Percentiles rank a stretch among this genome's conserved stretches.
Conservation (phyloP, 2,113 vertebrate genomes). For the Hystrix cristata region DNA sequence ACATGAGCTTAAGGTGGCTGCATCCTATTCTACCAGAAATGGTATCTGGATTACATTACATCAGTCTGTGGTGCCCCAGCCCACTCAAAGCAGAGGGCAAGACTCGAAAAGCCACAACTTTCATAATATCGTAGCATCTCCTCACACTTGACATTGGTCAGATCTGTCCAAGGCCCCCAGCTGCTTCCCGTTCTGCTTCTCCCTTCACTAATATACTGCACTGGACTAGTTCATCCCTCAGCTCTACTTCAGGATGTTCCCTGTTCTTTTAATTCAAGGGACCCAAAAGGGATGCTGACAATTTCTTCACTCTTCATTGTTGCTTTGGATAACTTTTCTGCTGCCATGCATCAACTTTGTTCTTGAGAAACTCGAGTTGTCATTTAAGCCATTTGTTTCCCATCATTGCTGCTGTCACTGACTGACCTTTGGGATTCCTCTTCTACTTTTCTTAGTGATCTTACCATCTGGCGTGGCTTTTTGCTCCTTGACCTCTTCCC, state of each 20-base stretch:
- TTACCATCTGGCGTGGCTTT: background rate
- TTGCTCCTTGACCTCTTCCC: background rate
- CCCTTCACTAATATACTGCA: background rate
- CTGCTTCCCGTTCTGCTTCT: background rate
- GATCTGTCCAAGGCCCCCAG: background rate
- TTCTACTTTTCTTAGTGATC: conserved; percentile 17
- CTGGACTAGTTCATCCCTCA: background rate
- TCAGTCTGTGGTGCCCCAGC: background rate
- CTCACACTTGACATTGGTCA: background rate
- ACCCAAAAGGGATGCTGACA: background rate
- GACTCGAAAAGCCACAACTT: background rate
- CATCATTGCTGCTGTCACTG: background rate
- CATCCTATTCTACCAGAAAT: background rate
- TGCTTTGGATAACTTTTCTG: background rate
- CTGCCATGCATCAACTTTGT: background rate
- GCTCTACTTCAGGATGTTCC: background rate
- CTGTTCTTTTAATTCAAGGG: background rate
- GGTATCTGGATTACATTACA: background rate
- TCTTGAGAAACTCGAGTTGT: conserved; percentile 17
- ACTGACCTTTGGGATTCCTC: background rate
- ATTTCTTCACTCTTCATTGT: background rate
- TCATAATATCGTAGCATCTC: background rate
- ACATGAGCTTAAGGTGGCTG: background rate
- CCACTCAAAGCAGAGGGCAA: background rate
- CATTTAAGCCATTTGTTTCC: background rate